phyloP scores from a whole-genome alignment of 2,113 vertebrate genomes.

The Myocastor coypus region DNA sequence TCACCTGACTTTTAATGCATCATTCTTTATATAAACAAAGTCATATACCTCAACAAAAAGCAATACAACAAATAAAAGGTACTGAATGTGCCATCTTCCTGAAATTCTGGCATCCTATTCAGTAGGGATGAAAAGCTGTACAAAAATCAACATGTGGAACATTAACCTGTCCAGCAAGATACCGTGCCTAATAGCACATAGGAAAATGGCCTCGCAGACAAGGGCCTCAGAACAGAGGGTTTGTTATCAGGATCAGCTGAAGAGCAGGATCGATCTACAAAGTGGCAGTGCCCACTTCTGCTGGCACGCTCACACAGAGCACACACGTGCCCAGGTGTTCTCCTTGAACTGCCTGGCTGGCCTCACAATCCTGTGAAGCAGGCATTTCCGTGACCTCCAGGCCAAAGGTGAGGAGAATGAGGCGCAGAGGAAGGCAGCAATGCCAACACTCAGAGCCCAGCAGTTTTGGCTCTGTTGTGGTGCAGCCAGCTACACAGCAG shows the following conservation, averaged over 20 bases:
- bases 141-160: background rate
- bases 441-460: background rate
- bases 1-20: background rate
- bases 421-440: background rate
- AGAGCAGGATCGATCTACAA: background rate
- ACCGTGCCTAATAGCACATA: background rate
- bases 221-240: background rate
- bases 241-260: background rate
- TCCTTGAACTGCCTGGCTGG: background rate
- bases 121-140: background rate
- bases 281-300: background rate
- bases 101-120: slow-evolving; percentile 30
- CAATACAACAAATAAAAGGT: background rate
- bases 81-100: slow-evolving; percentile 6
- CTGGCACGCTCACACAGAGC: background rate
- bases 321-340: background rate
- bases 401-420: slow-evolving; percentile 35
- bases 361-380: background rate
- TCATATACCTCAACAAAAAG: slow-evolving; percentile 28
- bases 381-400: background rate
- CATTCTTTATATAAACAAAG: slow-evolving; percentile 33
- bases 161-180: background rate
- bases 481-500: background rate
- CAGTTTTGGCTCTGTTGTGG: background rate
- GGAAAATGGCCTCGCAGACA: background rate